phyloP scores from a whole-genome alignment of 2,888 invertebrate species.

The Embidobia sp. region DNA sequence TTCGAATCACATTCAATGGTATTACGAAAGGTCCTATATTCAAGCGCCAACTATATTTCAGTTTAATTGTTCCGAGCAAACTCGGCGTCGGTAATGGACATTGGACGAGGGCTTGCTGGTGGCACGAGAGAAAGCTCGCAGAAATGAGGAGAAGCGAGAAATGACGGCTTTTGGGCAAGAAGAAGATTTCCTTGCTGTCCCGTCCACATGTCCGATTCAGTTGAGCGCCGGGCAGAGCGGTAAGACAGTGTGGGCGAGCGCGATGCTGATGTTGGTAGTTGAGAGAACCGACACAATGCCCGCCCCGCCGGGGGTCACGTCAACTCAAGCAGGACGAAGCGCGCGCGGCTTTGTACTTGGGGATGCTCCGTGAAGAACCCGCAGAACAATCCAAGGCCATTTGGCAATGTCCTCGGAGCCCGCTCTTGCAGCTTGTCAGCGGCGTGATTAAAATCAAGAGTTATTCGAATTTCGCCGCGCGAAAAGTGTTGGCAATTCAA shows the following conservation, averaged over 20 bases:
- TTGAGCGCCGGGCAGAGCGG: too few species aligned
- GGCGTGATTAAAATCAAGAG: slow-evolving; percentile 53
- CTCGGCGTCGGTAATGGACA: slow-evolving; percentile 63
- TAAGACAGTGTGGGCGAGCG: slow-evolving; percentile 67
- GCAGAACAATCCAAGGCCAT: slow-evolving; percentile 71
- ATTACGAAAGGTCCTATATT: not conserved
- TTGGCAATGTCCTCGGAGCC: slow-evolving; percentile 49
- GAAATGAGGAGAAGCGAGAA: slow-evolving; percentile 63
- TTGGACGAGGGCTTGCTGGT: slow-evolving; percentile 69
- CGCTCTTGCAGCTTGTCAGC: slow-evolving; percentile 33
- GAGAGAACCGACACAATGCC: slow-evolving; percentile 74
- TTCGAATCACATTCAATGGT: slow-evolving; percentile 1
- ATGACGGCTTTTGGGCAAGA: slow-evolving; percentile 70
- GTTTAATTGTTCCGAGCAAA: slow-evolving; percentile 65
- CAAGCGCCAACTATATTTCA: slow-evolving; percentile 45
- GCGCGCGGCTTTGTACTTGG: slow-evolving; percentile 70
- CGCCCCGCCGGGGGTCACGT: slow-evolving; percentile 74
- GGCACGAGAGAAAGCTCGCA: slow-evolving; percentile 64
- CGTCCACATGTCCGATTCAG: slow-evolving; percentile 73
- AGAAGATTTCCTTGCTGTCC: slow-evolving; percentile 75
- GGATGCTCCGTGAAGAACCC: slow-evolving; percentile 71
- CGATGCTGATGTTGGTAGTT: slow-evolving; percentile 67
- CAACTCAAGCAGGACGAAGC: slow-evolving; percentile 69
- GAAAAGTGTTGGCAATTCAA: slow-evolving; percentile 20
- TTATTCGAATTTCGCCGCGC: slow-evolving; percentile 24